phyloP scores from a whole-genome alignment of 2,888 invertebrate species.

The Troides helena region DNA sequence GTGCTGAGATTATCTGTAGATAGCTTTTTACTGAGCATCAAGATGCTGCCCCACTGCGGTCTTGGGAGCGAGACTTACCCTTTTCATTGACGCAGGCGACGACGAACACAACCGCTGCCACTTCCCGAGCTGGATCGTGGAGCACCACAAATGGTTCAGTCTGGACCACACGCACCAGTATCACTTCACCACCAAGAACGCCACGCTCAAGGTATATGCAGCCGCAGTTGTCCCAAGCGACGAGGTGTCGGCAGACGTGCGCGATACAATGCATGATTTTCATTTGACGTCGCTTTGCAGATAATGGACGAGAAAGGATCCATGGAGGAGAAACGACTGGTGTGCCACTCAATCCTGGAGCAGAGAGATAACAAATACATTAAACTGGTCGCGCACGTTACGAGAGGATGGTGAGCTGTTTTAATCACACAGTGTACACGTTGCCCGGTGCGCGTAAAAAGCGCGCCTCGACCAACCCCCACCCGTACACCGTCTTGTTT shows the following conservation, averaged over 20 bases:
- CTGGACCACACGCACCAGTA: constrained; percentile 86
- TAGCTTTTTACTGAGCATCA: too few relatives aligned
- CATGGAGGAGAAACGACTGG: constrained; percentile 79
- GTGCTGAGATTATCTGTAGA: too few relatives aligned
- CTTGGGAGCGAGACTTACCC: neutral
- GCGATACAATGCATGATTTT: neutral
- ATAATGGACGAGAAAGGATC: constrained; percentile 67
- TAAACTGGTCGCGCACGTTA: constrained; percentile 86
- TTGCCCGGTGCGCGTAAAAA: too few relatives aligned
- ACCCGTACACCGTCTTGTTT: too few relatives aligned
- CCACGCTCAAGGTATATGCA: constrained; percentile 81
- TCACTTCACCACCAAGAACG: constrained; percentile 87
- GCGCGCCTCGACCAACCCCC: too few relatives aligned
- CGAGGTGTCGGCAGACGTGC: too few relatives aligned
- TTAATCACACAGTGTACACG: too few relatives aligned
- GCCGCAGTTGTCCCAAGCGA: too few relatives aligned
- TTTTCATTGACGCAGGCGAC: constrained; percentile 76
- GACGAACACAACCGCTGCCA: constrained; percentile 88
- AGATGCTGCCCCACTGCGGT: neutral
- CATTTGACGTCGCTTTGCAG: constrained; percentile 45
- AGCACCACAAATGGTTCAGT: constrained; percentile 90
- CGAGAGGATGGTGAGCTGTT: constrained; percentile 84
- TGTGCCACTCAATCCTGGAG: constrained; percentile 82
- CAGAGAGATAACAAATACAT: constrained; percentile 81
- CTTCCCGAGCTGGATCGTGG: constrained; percentile 89